Base-by-base conservation (phyloP, 1,140 invertebrate species). In the Xylocopa sonorina region DNA sequence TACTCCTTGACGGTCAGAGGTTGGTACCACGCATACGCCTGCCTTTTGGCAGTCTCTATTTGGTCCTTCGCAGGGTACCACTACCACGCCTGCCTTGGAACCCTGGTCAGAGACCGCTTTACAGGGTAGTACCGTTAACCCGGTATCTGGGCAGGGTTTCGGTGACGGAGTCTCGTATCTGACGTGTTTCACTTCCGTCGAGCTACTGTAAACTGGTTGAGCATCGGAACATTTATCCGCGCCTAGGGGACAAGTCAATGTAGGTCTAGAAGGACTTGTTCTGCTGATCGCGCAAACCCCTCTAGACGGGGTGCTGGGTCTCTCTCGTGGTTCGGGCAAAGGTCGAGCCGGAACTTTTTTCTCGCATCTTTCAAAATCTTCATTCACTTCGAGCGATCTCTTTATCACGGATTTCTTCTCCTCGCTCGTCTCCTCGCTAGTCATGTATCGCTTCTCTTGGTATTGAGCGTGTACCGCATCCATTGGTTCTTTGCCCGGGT, bases 81-180 rank as follows among this genome's bases (percentile, higher is more conserved):
- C 86, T 0, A 93, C 91, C 0, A 93, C 88, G 0, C 92, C 92
- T 4, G 88, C 82, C 57, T 91, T 91, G 7, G 81, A 86, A 5
- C 87, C 90, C 0, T 84, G 51, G 46, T 91, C 88, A 0, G 90
- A 90, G 21, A 88, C 86, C 18, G 91, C 89, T 78, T 89, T 88
- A 48, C 91, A 91, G 0, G 92, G 91, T 29, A 92, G 66, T 16
- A 93, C 88, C 0, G 90, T 90, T 0, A 92, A 84, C 2, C 92
- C 92, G 9, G 91, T 91, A 68, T 92, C 88, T 1, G 92, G 82
- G 58, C 91, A 92, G 0, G 83, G 10, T 29, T 84, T 79, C 32
- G 87, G 24, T 24, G 72, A 53, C 9, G 88, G 58, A 34, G 77
- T 55, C 14, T 89, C 87, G 41, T 92, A 90, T 48, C 86, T 87